Conservation (phyloP, 2,797 vertebrate genomes). For the Pantherophis vulpinus region DNA sequence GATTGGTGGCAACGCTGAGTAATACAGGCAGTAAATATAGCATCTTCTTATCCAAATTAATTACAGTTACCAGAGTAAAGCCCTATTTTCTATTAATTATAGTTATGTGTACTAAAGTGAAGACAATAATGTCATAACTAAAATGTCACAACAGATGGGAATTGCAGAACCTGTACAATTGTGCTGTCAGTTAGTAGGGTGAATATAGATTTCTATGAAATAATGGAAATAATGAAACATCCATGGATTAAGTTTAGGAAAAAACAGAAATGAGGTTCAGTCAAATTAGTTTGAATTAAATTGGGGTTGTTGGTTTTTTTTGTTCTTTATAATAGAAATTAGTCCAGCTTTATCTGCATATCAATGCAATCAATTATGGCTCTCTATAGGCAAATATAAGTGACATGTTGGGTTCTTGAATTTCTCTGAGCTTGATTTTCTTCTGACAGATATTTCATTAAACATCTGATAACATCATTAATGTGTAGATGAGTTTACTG, state of each 20-base stretch:
- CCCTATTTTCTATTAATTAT: slow-evolving; percentile 33
- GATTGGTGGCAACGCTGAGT: slow-evolving; percentile 14
- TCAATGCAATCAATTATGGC: neutral
- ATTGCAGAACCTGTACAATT: slow-evolving; percentile 1
- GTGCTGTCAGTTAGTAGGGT: neutral
- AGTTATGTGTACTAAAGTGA: slow-evolving; percentile 25
- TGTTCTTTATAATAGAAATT: neutral
- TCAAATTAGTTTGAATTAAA: neutral
- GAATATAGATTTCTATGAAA: neutral
- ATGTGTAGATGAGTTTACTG: neutral
- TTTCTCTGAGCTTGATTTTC: neutral
- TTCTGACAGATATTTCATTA: neutral
- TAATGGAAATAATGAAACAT: slow-evolving; percentile 4
- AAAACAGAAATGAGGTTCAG: neutral
- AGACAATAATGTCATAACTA: slow-evolving; percentile 24
- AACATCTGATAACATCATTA: neutral
- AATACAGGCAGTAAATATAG: slow-evolving; percentile 35
- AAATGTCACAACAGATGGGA: slow-evolving; percentile 12
- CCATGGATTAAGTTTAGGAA: neutral
- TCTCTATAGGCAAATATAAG: neutral
- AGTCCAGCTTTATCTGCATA: no score
- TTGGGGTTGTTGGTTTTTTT: neutral
- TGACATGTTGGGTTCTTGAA: neutral
- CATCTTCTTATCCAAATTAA: slow-evolving; percentile 27
- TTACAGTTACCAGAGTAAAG: slow-evolving; percentile 27